phyloP scores from a whole-genome alignment of 2,113 vertebrate species.

The Periophthalmodon schlosseri region DNA sequence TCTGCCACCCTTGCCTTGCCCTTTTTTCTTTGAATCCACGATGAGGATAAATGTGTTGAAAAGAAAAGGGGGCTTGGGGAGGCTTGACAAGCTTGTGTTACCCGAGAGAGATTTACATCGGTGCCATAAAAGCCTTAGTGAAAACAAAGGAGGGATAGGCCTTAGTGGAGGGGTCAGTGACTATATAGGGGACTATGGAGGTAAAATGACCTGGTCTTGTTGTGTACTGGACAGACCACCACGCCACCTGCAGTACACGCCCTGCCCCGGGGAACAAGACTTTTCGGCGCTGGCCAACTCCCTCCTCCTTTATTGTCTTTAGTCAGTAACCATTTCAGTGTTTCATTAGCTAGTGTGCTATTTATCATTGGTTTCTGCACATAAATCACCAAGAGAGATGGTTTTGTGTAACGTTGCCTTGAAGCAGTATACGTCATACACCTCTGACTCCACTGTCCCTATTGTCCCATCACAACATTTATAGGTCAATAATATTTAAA shows the following conservation, averaged over 20 bases:
- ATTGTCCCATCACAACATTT: no score
- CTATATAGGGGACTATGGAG: conserved; percentile 39
- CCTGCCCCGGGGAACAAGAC: conserved; percentile 59
- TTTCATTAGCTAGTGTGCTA: conserved; percentile 57
- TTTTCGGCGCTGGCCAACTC: conserved; percentile 46
- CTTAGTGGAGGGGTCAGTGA: conserved; percentile 52
- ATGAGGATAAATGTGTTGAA: conserved; percentile 68
- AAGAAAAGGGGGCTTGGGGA: conserved; percentile 54
- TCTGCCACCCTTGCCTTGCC: conserved; percentile 19
- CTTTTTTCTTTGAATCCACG: conserved; percentile 64
- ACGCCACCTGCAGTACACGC: conserved; percentile 64
- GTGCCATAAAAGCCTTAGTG: conserved; percentile 65
- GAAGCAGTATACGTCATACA: not conserved
- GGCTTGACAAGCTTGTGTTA: conserved; percentile 70
- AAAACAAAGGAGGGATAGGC: conserved; percentile 65
- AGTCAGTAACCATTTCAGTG: conserved; percentile 51
- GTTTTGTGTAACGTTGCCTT: conserved; percentile 12
- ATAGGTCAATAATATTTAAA: no score
- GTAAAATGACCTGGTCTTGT: conserved; percentile 61
- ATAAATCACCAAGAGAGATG: conserved; percentile 73
- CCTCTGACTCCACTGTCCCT: not conserved
- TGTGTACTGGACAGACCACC: conserved; percentile 49
- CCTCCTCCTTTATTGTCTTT: conserved; percentile 16
- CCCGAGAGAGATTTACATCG: conserved; percentile 71
- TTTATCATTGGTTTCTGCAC: conserved; percentile 54